These are phyloP conservation scores for Oncorhynchus gorbuscha DNA, from an alignment of 2,113 vertebrate species.

Conservation along the genomic window DNA sequence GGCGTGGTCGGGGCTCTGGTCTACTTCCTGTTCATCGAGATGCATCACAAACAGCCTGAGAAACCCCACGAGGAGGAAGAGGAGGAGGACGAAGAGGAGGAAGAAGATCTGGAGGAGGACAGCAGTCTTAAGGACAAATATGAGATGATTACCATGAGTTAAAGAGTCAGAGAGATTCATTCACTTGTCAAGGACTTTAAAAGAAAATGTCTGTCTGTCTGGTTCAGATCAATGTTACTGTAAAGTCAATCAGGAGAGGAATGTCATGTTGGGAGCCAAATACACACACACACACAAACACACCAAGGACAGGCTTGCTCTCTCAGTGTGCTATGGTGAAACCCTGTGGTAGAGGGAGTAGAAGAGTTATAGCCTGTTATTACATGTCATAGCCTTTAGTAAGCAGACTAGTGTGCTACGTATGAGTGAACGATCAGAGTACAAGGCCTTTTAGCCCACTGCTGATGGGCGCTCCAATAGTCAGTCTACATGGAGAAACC, in stretches of 20 bases:
- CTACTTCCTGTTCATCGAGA: conserved; percentile 84
- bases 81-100: conserved; percentile 66
- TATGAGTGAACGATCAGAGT: neutral
- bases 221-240: conserved; percentile 7
- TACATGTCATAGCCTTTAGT: neutral
- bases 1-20: conserved; percentile 77
- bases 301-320: conserved; percentile 19
- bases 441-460: neutral
- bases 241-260: conserved; percentile 31
- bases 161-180: conserved; percentile 30
- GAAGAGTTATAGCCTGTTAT: neutral
- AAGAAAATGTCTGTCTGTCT: neutral
- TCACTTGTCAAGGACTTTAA: neutral
- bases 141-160: conserved; percentile 82
- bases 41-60: conserved; percentile 75
- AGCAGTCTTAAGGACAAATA: conserved; percentile 80
- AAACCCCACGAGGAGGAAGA: conserved; percentile 49
- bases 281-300: too few relatives aligned
- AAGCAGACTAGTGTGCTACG: neutral
- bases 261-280: neutral
- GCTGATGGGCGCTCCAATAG: neutral
- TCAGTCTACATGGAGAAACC: neutral
- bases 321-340: conserved; percentile 10
- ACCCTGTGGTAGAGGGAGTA: conserved; percentile 12
- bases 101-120: conserved; percentile 69